Conservation (phyloP, 2,888 invertebrate genomes). For the Selenia dentaria region DNA sequence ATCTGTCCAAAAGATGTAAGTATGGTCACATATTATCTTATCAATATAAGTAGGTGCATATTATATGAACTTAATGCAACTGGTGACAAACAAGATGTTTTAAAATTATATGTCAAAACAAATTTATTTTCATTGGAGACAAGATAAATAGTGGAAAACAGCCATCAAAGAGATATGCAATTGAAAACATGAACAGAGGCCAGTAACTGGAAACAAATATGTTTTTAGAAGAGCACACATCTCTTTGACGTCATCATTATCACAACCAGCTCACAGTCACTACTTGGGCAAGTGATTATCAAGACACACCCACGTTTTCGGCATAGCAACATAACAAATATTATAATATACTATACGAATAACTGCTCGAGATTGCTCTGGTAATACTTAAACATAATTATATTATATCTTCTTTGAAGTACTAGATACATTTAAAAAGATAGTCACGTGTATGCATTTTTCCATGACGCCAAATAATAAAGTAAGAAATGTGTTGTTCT, state of each 20-base stretch:
- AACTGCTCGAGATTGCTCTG: constrained; percentile 20
- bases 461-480: too few relatives aligned
- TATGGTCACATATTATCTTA: too few relatives aligned
- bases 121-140: constrained; percentile 71
- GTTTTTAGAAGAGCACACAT: constrained; percentile 61
- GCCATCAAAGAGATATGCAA: constrained; percentile 59
- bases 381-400: constrained; percentile 10
- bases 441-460: too few relatives aligned
- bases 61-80: constrained; percentile 17
- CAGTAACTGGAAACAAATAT: constrained; percentile 70
- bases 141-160: constrained; percentile 79
- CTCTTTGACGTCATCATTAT: constrained; percentile 62
- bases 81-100: constrained; percentile 60
- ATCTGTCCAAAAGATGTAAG: too few relatives aligned
- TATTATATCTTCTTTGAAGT: constrained; percentile 6
- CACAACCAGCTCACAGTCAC: constrained; percentile 50
- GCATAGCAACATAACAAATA: constrained; percentile 70
- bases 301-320: constrained; percentile 76
- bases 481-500: too few relatives aligned
- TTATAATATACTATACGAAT: constrained; percentile 27
- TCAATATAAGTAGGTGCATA: too few relatives aligned
- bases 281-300: constrained; percentile 54
- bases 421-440: neutral
- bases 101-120: constrained; percentile 65
- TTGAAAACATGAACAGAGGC: constrained; percentile 70